phyloP scores from a whole-genome alignment of 2,888 invertebrate species.

The Flexamia atlantica region DNA sequence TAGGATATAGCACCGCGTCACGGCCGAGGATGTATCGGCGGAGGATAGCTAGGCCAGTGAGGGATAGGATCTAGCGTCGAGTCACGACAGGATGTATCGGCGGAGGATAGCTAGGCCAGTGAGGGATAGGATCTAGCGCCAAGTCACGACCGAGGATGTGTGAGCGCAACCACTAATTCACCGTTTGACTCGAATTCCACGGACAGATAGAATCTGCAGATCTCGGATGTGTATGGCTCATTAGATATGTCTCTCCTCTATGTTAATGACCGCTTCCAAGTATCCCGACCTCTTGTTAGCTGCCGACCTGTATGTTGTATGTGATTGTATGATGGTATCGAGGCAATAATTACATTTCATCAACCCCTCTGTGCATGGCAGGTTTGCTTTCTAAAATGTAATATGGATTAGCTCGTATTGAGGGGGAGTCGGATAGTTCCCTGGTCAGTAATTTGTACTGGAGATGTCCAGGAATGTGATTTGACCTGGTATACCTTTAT shows the following conservation, averaged over 20 bases:
- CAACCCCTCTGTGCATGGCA: not conserved
- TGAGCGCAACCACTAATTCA: conserved; percentile 47
- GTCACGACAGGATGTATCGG: not conserved
- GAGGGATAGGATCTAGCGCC: conserved; percentile 7
- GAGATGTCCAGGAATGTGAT: no score
- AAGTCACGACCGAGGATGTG: conserved; percentile 34
- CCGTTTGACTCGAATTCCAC: conserved; percentile 43
- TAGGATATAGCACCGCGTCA: no score
- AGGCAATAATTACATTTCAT: conserved; percentile 30
- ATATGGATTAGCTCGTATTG: no score
- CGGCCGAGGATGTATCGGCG: no score
- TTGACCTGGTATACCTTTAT: no score
- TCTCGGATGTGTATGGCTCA: conserved; percentile 41
- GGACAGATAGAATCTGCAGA: conserved; percentile 28
- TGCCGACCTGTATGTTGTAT: not conserved
- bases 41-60: no score
- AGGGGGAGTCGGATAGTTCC: no score
- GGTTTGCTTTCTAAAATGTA: not conserved
- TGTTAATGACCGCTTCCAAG: conserved; percentile 14
- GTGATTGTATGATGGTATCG: conserved; percentile 23
- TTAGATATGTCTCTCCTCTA: conserved; percentile 36
- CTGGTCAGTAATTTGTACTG: no score
- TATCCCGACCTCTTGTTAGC: conserved; percentile 3
- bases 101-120: not conserved
- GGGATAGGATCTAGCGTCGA: no score